These are phyloP conservation scores for Macrophya alboannulata DNA, from an alignment of 2,888 invertebrate species.

Conservation along the genomic window DNA sequence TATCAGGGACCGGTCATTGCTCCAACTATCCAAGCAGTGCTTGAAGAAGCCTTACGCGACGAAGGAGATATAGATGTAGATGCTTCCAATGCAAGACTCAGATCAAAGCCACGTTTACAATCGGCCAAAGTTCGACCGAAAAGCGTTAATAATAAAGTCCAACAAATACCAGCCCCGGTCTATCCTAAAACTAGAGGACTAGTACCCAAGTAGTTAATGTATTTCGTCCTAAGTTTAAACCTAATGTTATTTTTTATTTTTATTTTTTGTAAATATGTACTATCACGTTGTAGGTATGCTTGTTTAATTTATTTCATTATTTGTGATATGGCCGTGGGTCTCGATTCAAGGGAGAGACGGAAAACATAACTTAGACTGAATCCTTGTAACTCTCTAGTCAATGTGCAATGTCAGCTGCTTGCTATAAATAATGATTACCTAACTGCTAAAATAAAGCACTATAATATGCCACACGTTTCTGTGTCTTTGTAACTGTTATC, in stretches of 20 bases:
- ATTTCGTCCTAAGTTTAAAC: slow-evolving; percentile 47
- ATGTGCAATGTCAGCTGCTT: slow-evolving; percentile 69
- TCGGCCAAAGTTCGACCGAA: slow-evolving; percentile 74
- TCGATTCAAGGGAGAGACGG: slow-evolving; percentile 57
- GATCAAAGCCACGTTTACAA: slow-evolving; percentile 72
- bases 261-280: slow-evolving; percentile 63
- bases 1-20: slow-evolving; percentile 88
- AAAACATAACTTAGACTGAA: slow-evolving; percentile 64
- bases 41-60: slow-evolving; percentile 77
- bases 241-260: slow-evolving; percentile 37
- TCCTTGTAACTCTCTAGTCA: slow-evolving; percentile 73
- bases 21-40: slow-evolving; percentile 85
- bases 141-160: slow-evolving; percentile 75
- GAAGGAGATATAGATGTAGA: slow-evolving; percentile 79
- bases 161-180: slow-evolving; percentile 76
- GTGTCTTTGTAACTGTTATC: slow-evolving; percentile 28
- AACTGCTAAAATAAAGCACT: slow-evolving; percentile 66
- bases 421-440: slow-evolving; percentile 67
- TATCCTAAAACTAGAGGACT: slow-evolving; percentile 78
- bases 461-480: slow-evolving; percentile 42
- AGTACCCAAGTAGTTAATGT: slow-evolving; percentile 74
- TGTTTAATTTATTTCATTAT: slow-evolving; percentile 60
- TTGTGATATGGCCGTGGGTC: slow-evolving; percentile 64
- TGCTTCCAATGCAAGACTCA: slow-evolving; percentile 74
- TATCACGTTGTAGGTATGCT: slow-evolving; percentile 53